phyloP scores from a whole-genome alignment of 1,140 invertebrate species.

The Antheraea mylitta region DNA sequence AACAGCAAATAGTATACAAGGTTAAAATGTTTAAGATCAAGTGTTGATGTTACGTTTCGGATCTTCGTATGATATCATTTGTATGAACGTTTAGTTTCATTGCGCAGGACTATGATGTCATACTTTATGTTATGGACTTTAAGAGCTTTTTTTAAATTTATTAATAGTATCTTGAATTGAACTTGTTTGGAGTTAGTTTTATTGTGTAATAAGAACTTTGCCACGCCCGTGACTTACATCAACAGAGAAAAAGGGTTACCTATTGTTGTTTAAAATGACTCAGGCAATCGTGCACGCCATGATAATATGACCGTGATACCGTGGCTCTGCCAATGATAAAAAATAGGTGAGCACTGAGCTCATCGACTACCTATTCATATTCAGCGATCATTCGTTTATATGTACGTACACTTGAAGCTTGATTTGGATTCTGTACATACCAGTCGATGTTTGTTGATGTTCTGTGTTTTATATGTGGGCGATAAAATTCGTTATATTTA shows the following conservation, averaged over 20 bases:
- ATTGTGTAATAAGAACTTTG: not conserved
- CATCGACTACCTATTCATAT: slow-evolving; percentile 33
- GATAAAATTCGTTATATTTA: slow-evolving; percentile 26
- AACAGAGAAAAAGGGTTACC: not conserved
- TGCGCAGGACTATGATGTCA: slow-evolving; percentile 31
- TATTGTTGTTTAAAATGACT: slow-evolving; percentile 24
- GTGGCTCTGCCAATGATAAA: slow-evolving; percentile 37
- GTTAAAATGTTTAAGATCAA: slow-evolving; percentile 22
- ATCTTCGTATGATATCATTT: slow-evolving; percentile 35
- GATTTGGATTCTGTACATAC: slow-evolving; percentile 14
- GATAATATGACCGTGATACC: slow-evolving; percentile 23
- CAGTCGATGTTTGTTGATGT: slow-evolving; percentile 25
- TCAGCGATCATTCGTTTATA: slow-evolving; percentile 21
- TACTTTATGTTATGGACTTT: slow-evolving; percentile 12
- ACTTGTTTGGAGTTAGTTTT: not conserved
- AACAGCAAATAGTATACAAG: slow-evolving; percentile 12
- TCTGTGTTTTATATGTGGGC: slow-evolving; percentile 25
- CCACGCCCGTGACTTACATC: slow-evolving; percentile 23
- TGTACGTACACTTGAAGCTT: slow-evolving; percentile 8
- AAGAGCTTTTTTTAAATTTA: not conserved
- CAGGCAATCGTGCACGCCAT: slow-evolving; percentile 21
- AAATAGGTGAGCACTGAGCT: slow-evolving; percentile 40
- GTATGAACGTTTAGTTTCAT: slow-evolving; percentile 9
- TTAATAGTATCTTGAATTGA: not conserved
- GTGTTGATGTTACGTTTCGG: slow-evolving; percentile 8